A percentile compares a stretch with the other conserved stretches of the same genome.
phyloP scores from a whole-genome alignment of 2,113 vertebrate genomes.

The Hyperopisus bebe region DNA sequence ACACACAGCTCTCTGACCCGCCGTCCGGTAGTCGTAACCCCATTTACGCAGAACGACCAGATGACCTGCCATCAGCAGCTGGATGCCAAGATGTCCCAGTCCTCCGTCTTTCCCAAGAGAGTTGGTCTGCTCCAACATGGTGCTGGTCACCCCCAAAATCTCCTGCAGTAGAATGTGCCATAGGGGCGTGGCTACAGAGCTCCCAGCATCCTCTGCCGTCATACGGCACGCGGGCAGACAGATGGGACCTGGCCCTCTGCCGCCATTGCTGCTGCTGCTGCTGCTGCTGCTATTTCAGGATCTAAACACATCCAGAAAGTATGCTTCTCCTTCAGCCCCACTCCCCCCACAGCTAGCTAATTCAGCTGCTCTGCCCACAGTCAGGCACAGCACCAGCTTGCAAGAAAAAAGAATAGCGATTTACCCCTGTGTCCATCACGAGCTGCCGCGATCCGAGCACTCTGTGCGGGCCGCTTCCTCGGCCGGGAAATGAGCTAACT shows the following conservation, averaged over 20 bases:
- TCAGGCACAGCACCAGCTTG: background rate
- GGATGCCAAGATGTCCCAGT: too few relatives aligned
- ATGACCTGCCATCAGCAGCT: background rate
- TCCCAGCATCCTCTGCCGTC: background rate
- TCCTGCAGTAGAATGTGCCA: background rate
- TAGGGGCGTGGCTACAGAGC: background rate
- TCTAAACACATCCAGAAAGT: background rate
- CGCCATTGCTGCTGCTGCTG: background rate
- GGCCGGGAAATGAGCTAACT: background rate
- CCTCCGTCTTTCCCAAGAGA: background rate
- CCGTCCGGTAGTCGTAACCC: background rate
- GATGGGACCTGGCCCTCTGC: background rate
- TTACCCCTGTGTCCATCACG: slow-evolving; percentile 1
- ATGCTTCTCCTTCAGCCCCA: background rate
- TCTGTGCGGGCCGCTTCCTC: background rate
- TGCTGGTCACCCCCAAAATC: too few relatives aligned
- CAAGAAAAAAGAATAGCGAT: background rate
- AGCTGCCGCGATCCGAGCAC: too few relatives aligned
- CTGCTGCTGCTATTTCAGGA: background rate
- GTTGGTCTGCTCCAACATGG: background rate
- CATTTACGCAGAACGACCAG: background rate
- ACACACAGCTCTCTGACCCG: background rate
- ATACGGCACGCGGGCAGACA: background rate
- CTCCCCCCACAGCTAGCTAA: background rate
- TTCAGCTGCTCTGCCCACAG: background rate